These are phyloP conservation scores for Agelaius tricolor DNA, from an alignment of 2,113 vertebrate species.

Conservation along the genomic window DNA sequence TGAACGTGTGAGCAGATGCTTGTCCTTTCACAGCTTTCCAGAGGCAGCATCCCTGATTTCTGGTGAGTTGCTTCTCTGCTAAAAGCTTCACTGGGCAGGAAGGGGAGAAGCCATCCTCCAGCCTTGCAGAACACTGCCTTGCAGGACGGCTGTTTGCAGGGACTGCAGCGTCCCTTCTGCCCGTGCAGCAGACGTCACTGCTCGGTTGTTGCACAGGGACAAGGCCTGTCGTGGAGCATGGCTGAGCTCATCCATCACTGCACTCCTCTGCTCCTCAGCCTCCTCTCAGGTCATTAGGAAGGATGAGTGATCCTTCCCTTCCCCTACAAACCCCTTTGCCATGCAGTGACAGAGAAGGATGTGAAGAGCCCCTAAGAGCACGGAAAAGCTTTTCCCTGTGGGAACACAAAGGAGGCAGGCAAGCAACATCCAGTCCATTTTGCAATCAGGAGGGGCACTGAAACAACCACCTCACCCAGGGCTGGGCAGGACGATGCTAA, in stretches of 20 bases:
- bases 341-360: background rate
- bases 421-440: background rate
- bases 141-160: background rate
- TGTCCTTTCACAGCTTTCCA: background rate
- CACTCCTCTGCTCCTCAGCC: background rate
- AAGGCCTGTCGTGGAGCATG: background rate
- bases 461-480: background rate
- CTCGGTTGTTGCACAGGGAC: background rate
- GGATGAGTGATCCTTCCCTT: slow-evolving; percentile 14
- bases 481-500: background rate
- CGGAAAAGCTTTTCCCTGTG: background rate
- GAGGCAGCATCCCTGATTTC: background rate
- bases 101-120: background rate
- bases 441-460: background rate
- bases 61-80: background rate
- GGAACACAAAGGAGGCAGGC: background rate
- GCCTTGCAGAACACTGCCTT: background rate
- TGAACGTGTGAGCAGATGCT: fast-evolving
- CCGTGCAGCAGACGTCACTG: background rate
- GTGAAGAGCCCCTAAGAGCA: background rate
- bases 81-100: background rate
- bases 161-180: background rate
- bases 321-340: background rate
- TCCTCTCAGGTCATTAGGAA: slow-evolving; percentile 35
- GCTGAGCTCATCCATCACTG: slow-evolving; percentile 43